Evolutionary conservation across 1,140 invertebrate genomes (phyloP), one percentile per base, ranked within the genome.

Genomic region (Intoshia linei): DNA sequence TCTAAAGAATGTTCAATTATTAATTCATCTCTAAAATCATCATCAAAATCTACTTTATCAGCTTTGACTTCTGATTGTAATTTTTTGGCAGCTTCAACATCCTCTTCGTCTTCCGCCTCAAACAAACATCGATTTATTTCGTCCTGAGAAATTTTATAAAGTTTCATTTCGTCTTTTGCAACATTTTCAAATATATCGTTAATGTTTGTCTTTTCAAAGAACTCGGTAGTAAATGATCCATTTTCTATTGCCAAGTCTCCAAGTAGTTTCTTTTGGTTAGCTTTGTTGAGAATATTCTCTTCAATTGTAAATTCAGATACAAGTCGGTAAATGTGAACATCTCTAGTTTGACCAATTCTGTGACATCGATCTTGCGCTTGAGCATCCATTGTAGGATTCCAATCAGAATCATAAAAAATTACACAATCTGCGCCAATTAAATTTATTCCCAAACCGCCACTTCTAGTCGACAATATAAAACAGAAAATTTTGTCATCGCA

Each of bases 311-410:
- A 74, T 55, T 87, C 76, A 51, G 79, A 87, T 15, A 98, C 74
- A 39, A 98, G 63, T 24, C 83, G 66, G 60, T 90, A 98, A 51
- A 98, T 95, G 62, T 93, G 81, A 34, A 98, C 90, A 67, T 95
- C 87, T 46, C 84, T 65, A 0, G 90, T 98, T 63, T 98, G 90
- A 1, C 90, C 90, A 50, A 98, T 98, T 45, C 90, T 68, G 62
- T 93, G 84, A 61, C 83, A 92, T 44, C 84, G 65, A 61, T 93
- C 90, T 60, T 95, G 84, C 37, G 87, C 84, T 45, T 66, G 87
- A 30, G 83, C 83, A 66, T 95, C 84, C 84, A 95, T 95, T 0
- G 84, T 95, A 30, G 87, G 84, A 68, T 95, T 95, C 90, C 87
- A 98, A 62, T 95, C 90, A 42, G 78, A 87, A 61, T 98, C 90